Evolutionary conservation across 2,797 vertebrate genomes (phyloP).

Genomic region (Sciaenops ocellatus): DNA sequence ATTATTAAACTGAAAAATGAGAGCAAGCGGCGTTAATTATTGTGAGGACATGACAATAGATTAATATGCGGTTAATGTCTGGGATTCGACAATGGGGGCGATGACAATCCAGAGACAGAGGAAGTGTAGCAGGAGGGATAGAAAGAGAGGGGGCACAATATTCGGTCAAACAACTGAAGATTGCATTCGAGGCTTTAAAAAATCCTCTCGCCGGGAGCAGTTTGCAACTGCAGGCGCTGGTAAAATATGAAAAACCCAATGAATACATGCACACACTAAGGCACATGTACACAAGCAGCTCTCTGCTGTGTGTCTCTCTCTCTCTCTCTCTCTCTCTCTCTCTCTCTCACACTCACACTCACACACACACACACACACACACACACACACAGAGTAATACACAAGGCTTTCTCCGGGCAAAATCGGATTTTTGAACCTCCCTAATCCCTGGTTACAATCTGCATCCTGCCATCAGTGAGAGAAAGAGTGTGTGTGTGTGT

Average conservation of each 20-base stretch:
- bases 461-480: conserved; percentile 88
- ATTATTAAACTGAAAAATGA: conserved; percentile 47
- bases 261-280: conserved; percentile 63
- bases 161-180: conserved; percentile 73
- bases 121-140: background rate
- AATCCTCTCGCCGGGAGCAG: conserved; percentile 58
- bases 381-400: conserved; percentile 39
- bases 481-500: conserved; percentile 44
- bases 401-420: conserved; percentile 87
- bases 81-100: conserved; percentile 20
- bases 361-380: conserved; percentile 30
- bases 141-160: conserved; percentile 28
- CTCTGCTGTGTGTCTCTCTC: conserved; percentile 8
- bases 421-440: conserved; percentile 93
- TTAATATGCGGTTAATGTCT: conserved; percentile 37
- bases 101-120: conserved; percentile 24
- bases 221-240: conserved; percentile 71
- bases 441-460: conserved; percentile 94
- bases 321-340: conserved; percentile 1
- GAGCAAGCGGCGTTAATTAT: conserved; percentile 23
- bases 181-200: conserved; percentile 77
- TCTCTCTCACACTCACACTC: conserved; percentile 5
- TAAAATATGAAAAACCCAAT: conserved; percentile 87
- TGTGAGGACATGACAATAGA: conserved; percentile 21
- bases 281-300: conserved; percentile 53